Evolutionary conservation across 2,888 invertebrate species (phyloP), one percentile per base, ranked within the genome.

Genomic region (Habroteleia sp.): DNA sequence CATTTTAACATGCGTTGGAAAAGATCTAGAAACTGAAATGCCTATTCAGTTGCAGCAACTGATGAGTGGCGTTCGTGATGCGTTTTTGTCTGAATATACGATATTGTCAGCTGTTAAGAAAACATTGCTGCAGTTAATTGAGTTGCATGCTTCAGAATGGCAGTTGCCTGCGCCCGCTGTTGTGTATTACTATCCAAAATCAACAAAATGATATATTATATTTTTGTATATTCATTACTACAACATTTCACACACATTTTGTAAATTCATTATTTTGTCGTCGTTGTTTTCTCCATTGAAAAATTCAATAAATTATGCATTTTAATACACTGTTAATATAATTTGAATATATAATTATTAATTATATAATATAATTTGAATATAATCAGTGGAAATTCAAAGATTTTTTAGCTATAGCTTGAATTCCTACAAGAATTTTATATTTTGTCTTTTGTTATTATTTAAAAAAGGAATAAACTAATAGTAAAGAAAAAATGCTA

Each of bases 81-180:
- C 95, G 4, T 96, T 97, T 90, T 91, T 97, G 80, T 93, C 92
- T 85, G 92, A 93, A 7, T 92, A 92, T 33, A 91, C 91, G 23
- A 93, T 94, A 10, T 92, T 94, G 44, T 93, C 95, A 1, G 92
- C 93, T 78, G 94, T 95, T 74, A 92, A 95, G 79, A 94, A 95
- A 86, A 96, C 96, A 1, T 90, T 97, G 66, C 91, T 97, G 75
- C 97, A 97, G 89, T 91, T 97, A 63, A 96, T 97, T 79, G 97
- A 97, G 89, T 91, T 97, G 62, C 95, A 96, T 89, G 96, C 97
- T 0, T 95, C 95, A 0, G 93, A 95, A 88, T 97, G 97, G 97
- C 95, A 96, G 87, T 91, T 97, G 77, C 95, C 96, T 11, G 96
- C 96, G 60, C 94, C 95, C 44, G 95, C 97, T 1, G 95, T 97